These are phyloP conservation scores for Cyclophora punctaria DNA, from an alignment of 2,888 invertebrate species.

Conservation along the genomic window DNA sequence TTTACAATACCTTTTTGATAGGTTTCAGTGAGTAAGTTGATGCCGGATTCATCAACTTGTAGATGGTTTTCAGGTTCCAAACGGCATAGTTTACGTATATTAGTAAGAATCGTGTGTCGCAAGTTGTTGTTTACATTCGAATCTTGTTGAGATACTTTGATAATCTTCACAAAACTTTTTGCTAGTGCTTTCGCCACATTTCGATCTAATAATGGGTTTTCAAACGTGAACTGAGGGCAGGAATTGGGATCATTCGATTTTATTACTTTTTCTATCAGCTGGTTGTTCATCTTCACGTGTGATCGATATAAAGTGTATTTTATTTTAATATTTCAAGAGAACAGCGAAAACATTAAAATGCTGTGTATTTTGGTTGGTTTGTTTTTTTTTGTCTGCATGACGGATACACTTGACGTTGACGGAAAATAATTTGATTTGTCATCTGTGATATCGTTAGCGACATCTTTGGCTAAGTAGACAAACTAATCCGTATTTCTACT, in stretches of 20 bases:
- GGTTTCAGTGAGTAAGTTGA: slow-evolving; percentile 32
- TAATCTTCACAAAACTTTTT: slow-evolving; percentile 52
- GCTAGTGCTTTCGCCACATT: slow-evolving; percentile 47
- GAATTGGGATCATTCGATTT: slow-evolving; percentile 30
- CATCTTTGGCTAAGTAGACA: too few species aligned
- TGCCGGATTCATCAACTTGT: slow-evolving; percentile 38
- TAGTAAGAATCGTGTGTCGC: slow-evolving; percentile 42
- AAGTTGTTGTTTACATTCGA: slow-evolving; percentile 42
- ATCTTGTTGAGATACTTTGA: slow-evolving; percentile 39
- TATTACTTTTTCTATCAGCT: slow-evolving; percentile 50
- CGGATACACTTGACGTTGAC: too few species aligned
- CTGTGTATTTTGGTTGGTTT: too few species aligned
- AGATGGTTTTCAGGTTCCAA: slow-evolving; percentile 42
- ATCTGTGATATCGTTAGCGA: too few species aligned
- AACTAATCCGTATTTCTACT: too few species aligned
- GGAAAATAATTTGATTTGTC: too few species aligned
- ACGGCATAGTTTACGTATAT: slow-evolving; percentile 50
- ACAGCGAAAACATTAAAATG: too few species aligned
- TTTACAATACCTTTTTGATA: slow-evolving; percentile 31
- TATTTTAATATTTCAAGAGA: too few species aligned
- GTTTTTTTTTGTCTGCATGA: too few species aligned
- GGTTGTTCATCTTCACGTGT: slow-evolving; percentile 40
- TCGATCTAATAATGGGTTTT: slow-evolving; percentile 52
- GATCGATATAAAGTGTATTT: too few species aligned
- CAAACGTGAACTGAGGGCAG: slow-evolving; percentile 44